Evolutionary conservation across 2,797 vertebrate species (phyloP), one percentile per base, ranked within the genome.

Genomic region (Erethizon dorsatum): DNA sequence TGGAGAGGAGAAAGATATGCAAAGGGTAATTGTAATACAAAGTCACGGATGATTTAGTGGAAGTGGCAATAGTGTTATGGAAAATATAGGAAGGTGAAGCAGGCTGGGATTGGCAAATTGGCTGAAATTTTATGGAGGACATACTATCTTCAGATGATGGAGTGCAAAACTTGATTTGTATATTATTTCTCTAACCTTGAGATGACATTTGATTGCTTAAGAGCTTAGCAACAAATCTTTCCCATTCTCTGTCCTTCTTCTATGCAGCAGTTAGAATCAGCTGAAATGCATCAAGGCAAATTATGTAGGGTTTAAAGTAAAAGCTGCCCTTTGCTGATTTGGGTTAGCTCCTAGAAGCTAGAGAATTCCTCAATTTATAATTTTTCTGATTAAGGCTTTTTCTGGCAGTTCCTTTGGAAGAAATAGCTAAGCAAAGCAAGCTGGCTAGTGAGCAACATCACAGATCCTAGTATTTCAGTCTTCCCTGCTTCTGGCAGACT

Each of bases 311-410:
- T 91, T 88, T 50, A 84, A 94, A 88, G 59, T 50, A 20, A 87
- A 94, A 94, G 26, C 31, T 17, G 13, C 33, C 54, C 26, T 96
- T 90, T 56, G 56, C 18, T 83, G 59, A 54, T 56, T 41, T 63
- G 65, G 28, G n/a, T 80, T 26, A 2, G 52, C 45, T 95, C 67
- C 83, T 28, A 61, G 50, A 94, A 50, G 82, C 57, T 82, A 61
- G 80, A 84, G 50, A 85, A 17, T 85, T 59, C 59, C 91, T 88
- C 28, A 61, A 69, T 97, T 95, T 94, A 77, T 31, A 18, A 65
- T 92, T 54, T 75, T 88, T 63, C 41, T 97, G 90, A 94, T 97
- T 57, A 94, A 96, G 73, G 67, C 59, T 95, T 90, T 86, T 26
- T 56, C 50, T 61, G 94, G 93, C 50, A 15, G 0, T 88, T 94